phyloP scores from a whole-genome alignment of 2,113 vertebrate species.

The Shinisaurus crocodilurus region DNA sequence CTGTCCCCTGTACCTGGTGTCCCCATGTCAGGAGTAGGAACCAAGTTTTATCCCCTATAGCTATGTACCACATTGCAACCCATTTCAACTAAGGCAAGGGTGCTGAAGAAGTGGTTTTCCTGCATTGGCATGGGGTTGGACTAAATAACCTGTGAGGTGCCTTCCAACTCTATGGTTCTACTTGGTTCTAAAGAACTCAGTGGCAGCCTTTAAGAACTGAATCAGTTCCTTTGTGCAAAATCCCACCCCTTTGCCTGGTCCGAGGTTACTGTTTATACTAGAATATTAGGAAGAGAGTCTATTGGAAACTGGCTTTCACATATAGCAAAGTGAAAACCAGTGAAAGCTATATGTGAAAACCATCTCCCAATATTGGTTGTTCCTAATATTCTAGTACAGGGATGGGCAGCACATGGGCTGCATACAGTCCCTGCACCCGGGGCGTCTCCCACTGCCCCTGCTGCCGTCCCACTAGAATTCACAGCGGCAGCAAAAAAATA shows the following conservation, averaged over 20 bases:
- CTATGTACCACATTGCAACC: rapidly evolving
- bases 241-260: neutral
- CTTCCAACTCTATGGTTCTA: neutral
- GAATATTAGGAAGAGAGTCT: neutral
- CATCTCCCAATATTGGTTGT: too few relatives aligned
- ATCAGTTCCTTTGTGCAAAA: neutral
- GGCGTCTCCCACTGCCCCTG: too few relatives aligned
- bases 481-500: too few relatives aligned
- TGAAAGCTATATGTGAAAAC: too few relatives aligned
- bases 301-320: neutral
- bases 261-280: neutral
- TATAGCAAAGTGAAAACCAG: neutral
- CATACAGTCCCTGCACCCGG: too few relatives aligned
- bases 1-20: too few relatives aligned
- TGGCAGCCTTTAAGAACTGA: neutral
- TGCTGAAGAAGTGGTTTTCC: too few relatives aligned
- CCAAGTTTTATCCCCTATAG: neutral
- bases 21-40: too few relatives aligned
- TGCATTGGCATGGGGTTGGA: neutral
- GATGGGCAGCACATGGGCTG: too few relatives aligned
- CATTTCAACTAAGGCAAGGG: too few relatives aligned
- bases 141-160: neutral
- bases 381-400: too few relatives aligned
- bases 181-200: neutral
- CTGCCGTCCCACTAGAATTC: too few relatives aligned